Percentiles rank a stretch among this genome's conserved stretches.
Evolutionary conservation across 2,113 vertebrate species (phyloP).

Genomic region (Diglossa brunneiventris): DNA sequence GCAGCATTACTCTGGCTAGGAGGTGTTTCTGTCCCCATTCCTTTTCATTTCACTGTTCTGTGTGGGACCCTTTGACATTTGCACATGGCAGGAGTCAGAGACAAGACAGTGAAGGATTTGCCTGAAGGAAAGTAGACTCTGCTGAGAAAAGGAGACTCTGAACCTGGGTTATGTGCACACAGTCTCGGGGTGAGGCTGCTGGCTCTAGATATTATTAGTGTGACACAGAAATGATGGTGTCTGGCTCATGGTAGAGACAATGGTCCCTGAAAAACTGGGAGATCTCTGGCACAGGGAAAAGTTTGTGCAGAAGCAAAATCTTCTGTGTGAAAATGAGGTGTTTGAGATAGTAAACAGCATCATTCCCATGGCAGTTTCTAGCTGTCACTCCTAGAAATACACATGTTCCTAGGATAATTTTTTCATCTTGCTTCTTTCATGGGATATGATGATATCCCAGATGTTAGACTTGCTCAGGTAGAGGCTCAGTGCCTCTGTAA

Average conservation of each 20-base stretch:
- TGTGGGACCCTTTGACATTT: neutral
- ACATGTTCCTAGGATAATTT: neutral
- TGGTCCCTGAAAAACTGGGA: neutral
- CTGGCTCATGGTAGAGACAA: neutral
- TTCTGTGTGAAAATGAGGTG: neutral
- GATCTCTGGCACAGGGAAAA: neutral
- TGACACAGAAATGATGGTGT: neutral
- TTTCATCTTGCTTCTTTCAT: neutral
- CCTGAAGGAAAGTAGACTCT: neutral
- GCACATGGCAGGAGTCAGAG: neutral
- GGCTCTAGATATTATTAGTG: neutral
- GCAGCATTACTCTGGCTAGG: neutral
- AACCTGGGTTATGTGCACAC: neutral
- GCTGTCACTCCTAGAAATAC: neutral
- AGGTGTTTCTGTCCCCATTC: neutral
- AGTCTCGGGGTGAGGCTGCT: neutral
- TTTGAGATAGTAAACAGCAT: neutral
- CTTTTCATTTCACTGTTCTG: neutral
- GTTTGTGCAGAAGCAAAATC: neutral
- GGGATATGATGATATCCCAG: neutral
- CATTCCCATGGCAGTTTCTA: neutral
- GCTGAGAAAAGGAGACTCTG: neutral
- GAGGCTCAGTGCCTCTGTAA: rapidly evolving
- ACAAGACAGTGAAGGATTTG: conserved; percentile 11
- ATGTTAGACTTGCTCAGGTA: neutral